A percentile compares a stretch with the other conserved stretches of the same genome.
Evolutionary conservation across 2,113 vertebrate species (phyloP).

Genomic region (Macquaria ambigua): DNA sequence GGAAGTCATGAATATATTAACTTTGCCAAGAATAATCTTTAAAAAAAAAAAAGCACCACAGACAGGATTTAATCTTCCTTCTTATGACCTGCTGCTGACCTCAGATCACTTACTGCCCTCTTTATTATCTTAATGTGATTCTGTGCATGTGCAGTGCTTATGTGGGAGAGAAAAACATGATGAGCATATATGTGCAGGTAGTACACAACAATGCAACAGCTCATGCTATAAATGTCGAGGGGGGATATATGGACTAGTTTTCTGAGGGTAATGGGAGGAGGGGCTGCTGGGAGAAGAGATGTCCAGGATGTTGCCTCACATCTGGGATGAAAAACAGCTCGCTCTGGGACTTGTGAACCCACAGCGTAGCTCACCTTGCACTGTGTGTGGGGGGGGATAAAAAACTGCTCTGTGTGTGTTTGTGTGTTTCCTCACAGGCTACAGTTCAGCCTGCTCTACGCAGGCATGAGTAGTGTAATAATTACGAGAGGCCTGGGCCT

Average conservation of each 20-base stretch:
- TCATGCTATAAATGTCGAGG: slow-evolving; percentile 51
- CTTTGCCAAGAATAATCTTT: neutral
- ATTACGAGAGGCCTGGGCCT: slow-evolving; percentile 57
- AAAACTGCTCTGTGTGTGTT: slow-evolving; percentile 31
- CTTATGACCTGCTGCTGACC: neutral
- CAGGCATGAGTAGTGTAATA: slow-evolving; percentile 64
- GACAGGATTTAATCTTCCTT: slow-evolving; percentile 7
- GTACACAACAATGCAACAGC: neutral
- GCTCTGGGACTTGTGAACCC: slow-evolving; percentile 54
- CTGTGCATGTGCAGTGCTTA: neutral
- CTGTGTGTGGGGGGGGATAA: slow-evolving; percentile 30
- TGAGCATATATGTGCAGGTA: neutral
- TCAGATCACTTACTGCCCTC: neutral
- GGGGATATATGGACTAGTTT: slow-evolving; percentile 60
- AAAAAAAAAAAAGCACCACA: neutral
- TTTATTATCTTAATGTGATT: neutral
- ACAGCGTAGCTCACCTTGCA: slow-evolving; percentile 28
- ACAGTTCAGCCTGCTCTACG: slow-evolving; percentile 35
- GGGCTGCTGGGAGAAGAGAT: slow-evolving; percentile 32
- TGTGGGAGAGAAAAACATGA: slow-evolving; percentile 6
- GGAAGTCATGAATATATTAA: slow-evolving; percentile 33
- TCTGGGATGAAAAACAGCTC: slow-evolving; percentile 55
- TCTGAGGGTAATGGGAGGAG: slow-evolving; percentile 40
- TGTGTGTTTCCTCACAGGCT: slow-evolving; percentile 59
- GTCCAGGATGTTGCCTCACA: slow-evolving; percentile 48